Evolutionary conservation across 37 sponge, comb jelly and placozoan genomes (phyloP).

Genomic region (Mnemiopsis leidyi): DNA sequence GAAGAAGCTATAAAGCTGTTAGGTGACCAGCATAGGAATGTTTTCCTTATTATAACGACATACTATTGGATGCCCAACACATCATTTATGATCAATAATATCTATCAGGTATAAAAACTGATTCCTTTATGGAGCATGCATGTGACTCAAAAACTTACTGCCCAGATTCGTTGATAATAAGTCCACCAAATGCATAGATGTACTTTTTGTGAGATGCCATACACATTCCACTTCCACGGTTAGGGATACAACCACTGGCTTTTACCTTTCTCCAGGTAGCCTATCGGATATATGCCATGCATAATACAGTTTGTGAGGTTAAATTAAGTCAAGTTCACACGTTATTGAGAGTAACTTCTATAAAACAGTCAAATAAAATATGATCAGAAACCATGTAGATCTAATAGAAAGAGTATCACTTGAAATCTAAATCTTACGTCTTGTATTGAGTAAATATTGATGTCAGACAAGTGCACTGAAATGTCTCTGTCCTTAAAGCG

Average conservation of each 20-base stretch:
- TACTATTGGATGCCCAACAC: too few species aligned
- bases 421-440: too few species aligned
- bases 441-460: slow-evolving; percentile 30
- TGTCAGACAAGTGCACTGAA: slow-evolving; percentile 34
- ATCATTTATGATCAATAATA: too few species aligned
- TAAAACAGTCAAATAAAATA: neutral
- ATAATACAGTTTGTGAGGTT: too few species aligned
- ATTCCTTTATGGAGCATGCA: too few species aligned
- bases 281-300: slow-evolving; percentile 4
- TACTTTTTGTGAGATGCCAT: neutral
- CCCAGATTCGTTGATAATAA: slow-evolving; percentile 25
- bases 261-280: slow-evolving; percentile 39
- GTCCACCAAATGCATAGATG: slow-evolving; percentile 60
- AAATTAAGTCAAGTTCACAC: too few species aligned
- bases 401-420: neutral
- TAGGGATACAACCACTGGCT: slow-evolving; percentile 4
- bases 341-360: too few species aligned
- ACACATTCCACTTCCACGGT: slow-evolving; percentile 49
- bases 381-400: neutral
- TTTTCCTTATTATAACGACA: too few species aligned
- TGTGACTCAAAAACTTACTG: too few species aligned
- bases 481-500: neutral
- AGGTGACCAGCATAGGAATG: too few species aligned
- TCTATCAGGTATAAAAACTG: too few species aligned
- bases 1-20: too few species aligned